Evolutionary conservation across 2,797 vertebrate genomes (phyloP), one percentile per base, ranked within the genome.

Genomic region (Eutrigla gurnardus): DNA sequence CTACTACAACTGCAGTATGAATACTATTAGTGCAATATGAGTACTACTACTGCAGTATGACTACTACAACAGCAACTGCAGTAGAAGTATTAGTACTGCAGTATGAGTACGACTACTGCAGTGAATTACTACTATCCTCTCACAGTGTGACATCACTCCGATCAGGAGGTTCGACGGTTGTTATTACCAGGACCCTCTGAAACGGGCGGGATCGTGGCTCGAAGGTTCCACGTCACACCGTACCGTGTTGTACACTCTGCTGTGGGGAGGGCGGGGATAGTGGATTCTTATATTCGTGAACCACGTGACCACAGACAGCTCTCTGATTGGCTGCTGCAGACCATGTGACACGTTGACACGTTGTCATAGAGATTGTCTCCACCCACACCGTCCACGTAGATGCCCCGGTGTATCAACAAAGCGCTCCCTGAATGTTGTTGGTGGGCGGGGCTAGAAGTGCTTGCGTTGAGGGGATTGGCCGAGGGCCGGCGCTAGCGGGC

Each of bases 311-410:
- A 14, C 0, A 0, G 1, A 0, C 12, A 2, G 14, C 3, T 4
- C 25, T 18, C 2, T 43, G 10, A 58, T 37, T 86, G 65, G 65
- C 15, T 64, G 1, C 1, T 4, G 25, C 0, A 0, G 2, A 3
- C 64, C 88, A 89, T 70, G 69, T 90, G 85, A 36, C 36, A 5
- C 3, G 1, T 3, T 61, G 83, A 83, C 83, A 71, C 84, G 80
- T 88, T 86, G 86, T 88, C 83, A 87, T 83, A 81, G 84, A 75
- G 76, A 89, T 68, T 25, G 39, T 61, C 55, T 53, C 81, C 62
- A 10, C 75, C 77, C 47, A 12, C 10, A 1, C 4, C 5, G 1
- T 6, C 2, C 4, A 11, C 55, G 6, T 15, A 52, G 4, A 18
- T 5, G 11, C 2, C 12, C n/a, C 4, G 42, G 12, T 3, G 5